Evolutionary conservation across 1,140 invertebrate species (phyloP), one percentile per base, ranked within the genome.

Genomic region (Thrips palmi): DNA sequence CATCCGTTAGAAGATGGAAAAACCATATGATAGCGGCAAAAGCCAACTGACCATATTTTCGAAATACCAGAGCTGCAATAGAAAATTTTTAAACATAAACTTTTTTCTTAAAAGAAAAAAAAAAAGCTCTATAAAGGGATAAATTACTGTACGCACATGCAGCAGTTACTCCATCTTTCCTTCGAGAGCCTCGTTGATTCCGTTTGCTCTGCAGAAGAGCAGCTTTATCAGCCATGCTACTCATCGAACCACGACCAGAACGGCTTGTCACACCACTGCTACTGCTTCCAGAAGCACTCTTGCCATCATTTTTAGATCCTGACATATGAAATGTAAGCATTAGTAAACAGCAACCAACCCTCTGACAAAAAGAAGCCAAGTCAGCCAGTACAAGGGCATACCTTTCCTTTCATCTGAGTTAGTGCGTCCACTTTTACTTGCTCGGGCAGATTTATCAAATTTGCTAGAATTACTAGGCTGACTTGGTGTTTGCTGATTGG

Each of bases 1-100:
- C 75, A 54, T 84, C 79, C 39, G 70, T 79, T 5, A 85, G 66
- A 35, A 85, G 55, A 58, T 79, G 71, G 30, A 78, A 57, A 29
- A 85, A 65, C 81, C 81, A 85, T 34, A 47, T 43, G 10, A 49
- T 25, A 23, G 40, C 25, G 34, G 49, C 49, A 27, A 48, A 42
- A n/a, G 46, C 42, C 25, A 42, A 37, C 33, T 49, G 37, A 19
- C 48, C 49, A 52, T 41, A 44, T 46, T 37, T 25, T 42, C 25
- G 28, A 46, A 24, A 50, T 14, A 40, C 33, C 27, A 41, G 32
- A 30, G 17, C 40, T 42, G 20, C 2, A 38, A 22, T 32, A 12
- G 24, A 23, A 21, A 18, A 35, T 27, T 15, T 5, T 29, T 36
- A 8, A 27, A 6, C 19, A 27, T 17, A 1, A 11, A 15, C 32